Conservation (phyloP, 2,888 invertebrate species). For the Melitaea athalia region DNA sequence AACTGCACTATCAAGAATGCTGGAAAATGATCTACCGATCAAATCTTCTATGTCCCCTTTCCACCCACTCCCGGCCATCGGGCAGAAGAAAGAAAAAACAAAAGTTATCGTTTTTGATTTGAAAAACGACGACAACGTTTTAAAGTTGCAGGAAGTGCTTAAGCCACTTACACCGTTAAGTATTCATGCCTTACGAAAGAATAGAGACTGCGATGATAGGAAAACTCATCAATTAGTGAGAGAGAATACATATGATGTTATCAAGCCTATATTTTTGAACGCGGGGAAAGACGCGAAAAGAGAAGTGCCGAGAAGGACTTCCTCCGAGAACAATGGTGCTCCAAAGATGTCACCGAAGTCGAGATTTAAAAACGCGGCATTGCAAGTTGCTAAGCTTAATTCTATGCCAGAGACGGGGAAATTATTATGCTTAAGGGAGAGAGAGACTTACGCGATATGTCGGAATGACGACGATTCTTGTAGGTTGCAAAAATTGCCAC, state of each 20-base stretch:
- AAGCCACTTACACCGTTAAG: slow-evolving; percentile 69
- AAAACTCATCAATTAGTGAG: slow-evolving; percentile 67
- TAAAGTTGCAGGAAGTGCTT: slow-evolving; percentile 66
- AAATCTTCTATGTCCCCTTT: slow-evolving; percentile 72
- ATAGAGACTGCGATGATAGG: slow-evolving; percentile 50
- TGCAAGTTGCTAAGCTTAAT: slow-evolving; percentile 67
- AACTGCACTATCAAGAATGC: slow-evolving; percentile 72
- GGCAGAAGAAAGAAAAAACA: slow-evolving; percentile 65
- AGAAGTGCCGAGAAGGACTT: slow-evolving; percentile 33
- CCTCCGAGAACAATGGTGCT: slow-evolving; percentile 33
- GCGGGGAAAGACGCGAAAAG: slow-evolving; percentile 52
- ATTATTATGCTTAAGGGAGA: slow-evolving; percentile 66
- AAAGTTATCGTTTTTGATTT: slow-evolving; percentile 73
- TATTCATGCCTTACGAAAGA: slow-evolving; percentile 62
- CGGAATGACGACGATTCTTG: slow-evolving; percentile 54
- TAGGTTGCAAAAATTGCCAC: slow-evolving; percentile 59
- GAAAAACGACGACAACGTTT: slow-evolving; percentile 50
- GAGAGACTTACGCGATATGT: slow-evolving; percentile 58
- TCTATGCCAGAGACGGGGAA: slow-evolving; percentile 73
- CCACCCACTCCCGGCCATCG: slow-evolving; percentile 76
- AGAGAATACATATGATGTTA: slow-evolving; percentile 76
- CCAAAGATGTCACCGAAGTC: slow-evolving; percentile 65
- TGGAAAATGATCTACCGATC: slow-evolving; percentile 65
- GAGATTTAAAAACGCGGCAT: slow-evolving; percentile 71
- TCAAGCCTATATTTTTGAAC: slow-evolving; percentile 67